Percentiles rank a stretch among this genome's conserved stretches.
phyloP scores from a whole-genome alignment of 2,113 vertebrate genomes.

The Sialia sialis region DNA sequence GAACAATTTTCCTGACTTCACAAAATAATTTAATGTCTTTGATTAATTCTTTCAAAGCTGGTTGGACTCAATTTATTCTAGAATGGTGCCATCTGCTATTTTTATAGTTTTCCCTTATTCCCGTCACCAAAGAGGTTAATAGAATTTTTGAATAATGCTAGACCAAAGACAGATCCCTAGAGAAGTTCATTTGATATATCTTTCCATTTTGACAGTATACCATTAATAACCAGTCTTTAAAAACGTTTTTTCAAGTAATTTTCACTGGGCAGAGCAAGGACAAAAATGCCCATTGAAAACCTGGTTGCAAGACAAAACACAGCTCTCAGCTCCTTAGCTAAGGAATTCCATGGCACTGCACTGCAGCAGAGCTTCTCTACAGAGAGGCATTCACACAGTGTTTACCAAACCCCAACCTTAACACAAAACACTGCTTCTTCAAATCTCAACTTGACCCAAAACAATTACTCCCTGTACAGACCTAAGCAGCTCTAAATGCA shows the following conservation, averaged over 20 bases:
- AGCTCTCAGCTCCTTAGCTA: not conserved
- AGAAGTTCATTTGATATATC: not conserved
- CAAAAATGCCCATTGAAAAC: not conserved
- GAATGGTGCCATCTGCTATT: not conserved
- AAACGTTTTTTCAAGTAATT: constrained; percentile 29
- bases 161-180: not conserved
- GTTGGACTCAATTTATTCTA: not conserved
- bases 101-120: constrained; percentile 1
- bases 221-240: constrained; percentile 16
- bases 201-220: not conserved
- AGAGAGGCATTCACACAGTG: not conserved
- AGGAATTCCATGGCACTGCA: not conserved
- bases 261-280: not conserved
- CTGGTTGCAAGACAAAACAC: not conserved
- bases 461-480: not conserved
- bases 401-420: not conserved
- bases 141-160: constrained; percentile 36
- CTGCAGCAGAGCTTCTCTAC: not conserved
- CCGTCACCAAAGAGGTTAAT: constrained; percentile 1
- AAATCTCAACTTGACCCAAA: not conserved
- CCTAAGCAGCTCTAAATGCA: not conserved
- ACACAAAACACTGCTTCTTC: not conserved
- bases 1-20: not conserved
- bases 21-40: not conserved
- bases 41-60: not conserved